Base-by-base conservation (phyloP, 2,113 vertebrate species). In the Oryzias javanicus region DNA sequence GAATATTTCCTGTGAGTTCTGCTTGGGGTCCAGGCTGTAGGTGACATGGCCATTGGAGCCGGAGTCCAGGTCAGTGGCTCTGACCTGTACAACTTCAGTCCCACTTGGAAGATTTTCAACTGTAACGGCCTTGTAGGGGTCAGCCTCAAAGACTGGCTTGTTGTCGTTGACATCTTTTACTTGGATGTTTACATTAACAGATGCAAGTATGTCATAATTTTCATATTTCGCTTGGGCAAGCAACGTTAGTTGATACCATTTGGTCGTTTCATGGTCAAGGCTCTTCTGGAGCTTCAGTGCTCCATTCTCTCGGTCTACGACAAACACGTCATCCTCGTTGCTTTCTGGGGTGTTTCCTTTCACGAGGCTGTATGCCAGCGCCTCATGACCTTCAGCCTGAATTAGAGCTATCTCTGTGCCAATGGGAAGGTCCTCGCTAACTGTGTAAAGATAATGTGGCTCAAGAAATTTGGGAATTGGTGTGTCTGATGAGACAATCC, bases 101-200 rank as follows among this genome's bases (percentile, higher is more conserved):
- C 94, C 95, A 7, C 79, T 89, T 7, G 94, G 94, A 69, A 96
- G 89, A 82, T 98, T 99, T 89, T 99, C 97, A 20, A 94, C 95
- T 0, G 95, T 51, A 8, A 94, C 92, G 4, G 95, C 94, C 72
- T 94, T 88, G 3, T 99, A 99, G 0, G 95, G 95, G 81, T 92
- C 89, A 0, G 97, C 94, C 46, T 98, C 97, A 82, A 98, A 93
- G 50, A 94, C 56, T 0, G 97, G 97, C 60, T 86, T 89, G 78
- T 99, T 98, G 70, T 99, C 97, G 60, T 99, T 99, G 2, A 89
- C 85, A 72, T 98, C 97, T 87, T 94, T 97, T 44, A 98, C 93
- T 24, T 97, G 96, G 85, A 99, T 91, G 74, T 92, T 95, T 2
- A 99, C 74, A 5, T 92, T 94, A 1, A 94, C 94, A 10, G 92